Conservation (phyloP, 2,888 invertebrate species). For the Acleris sparsana region DNA sequence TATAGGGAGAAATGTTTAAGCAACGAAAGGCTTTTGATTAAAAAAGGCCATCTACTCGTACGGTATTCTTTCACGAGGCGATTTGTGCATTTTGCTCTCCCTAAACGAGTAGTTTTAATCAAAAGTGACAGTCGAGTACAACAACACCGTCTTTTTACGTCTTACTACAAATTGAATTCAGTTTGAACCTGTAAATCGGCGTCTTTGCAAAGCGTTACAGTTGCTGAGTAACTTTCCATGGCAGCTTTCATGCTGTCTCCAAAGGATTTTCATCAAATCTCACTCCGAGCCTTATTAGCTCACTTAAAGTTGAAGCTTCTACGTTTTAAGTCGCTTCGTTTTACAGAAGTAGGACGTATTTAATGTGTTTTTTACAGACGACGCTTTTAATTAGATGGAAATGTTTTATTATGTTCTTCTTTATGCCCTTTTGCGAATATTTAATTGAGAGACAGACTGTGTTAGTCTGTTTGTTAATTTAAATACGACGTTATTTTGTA, state of each 20-base stretch:
- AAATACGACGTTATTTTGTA: too few species aligned
- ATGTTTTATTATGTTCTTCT: too few species aligned
- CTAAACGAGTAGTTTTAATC: too few species aligned
- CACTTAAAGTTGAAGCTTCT: conserved; percentile 23
- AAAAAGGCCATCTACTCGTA: too few species aligned
- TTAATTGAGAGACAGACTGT: too few species aligned
- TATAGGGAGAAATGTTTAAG: too few species aligned
- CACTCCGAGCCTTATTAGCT: conserved; percentile 27
- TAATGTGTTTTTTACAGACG: conserved; percentile 6
- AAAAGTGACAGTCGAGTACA: neutral
- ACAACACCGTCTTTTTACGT: neutral
- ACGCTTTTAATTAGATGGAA: conserved; percentile 6
- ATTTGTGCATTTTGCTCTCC: too few species aligned
- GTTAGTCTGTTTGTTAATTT: too few species aligned
- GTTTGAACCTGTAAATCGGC: neutral
- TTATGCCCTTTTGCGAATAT: too few species aligned
- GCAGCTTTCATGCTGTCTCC: conserved; percentile 28
- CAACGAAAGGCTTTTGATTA: too few species aligned
- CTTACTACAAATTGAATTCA: conserved; percentile 5
- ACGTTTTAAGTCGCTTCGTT: conserved; percentile 13
- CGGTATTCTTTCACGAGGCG: too few species aligned
- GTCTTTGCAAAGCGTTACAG: neutral
- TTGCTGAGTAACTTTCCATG: conserved; percentile 20
- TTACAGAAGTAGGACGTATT: conserved; percentile 7
- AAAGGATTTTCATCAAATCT: conserved; percentile 32